Conservation (phyloP, 1,140 invertebrate genomes). For the Ylistrum balloti region DNA sequence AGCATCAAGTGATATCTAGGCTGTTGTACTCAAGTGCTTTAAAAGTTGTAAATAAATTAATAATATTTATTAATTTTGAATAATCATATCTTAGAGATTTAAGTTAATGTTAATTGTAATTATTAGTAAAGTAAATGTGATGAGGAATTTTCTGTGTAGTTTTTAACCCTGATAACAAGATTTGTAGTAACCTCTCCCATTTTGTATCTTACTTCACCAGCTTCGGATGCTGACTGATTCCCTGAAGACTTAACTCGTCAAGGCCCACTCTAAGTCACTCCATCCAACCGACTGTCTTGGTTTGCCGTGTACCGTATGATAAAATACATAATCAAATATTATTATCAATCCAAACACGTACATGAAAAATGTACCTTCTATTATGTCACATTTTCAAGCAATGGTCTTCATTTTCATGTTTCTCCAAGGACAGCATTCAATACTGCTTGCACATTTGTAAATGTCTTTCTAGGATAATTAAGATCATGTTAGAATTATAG, state of each 20-base stretch:
- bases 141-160: too few species aligned
- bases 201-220: constrained; percentile 21
- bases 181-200: background rate
- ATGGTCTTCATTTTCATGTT: constrained; percentile 13
- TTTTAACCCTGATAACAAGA: too few species aligned
- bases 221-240: background rate
- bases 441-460: background rate
- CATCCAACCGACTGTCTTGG: constrained; percentile 30
- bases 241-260: constrained; percentile 17
- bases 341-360: background rate
- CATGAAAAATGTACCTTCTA: background rate
- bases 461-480: background rate
- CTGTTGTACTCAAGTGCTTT: too few species aligned
- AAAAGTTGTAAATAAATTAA: too few species aligned
- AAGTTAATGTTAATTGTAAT: too few species aligned
- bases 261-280: background rate
- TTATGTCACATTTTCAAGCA: constrained; percentile 2
- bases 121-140: too few species aligned
- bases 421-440: background rate
- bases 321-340: background rate
- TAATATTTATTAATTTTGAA: too few species aligned
- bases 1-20: too few species aligned
- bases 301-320: constrained; percentile 30
- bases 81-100: too few species aligned
- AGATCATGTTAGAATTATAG: background rate